Evolutionary conservation across 2,888 invertebrate species (phyloP).

Genomic region (Sesamia inferens): DNA sequence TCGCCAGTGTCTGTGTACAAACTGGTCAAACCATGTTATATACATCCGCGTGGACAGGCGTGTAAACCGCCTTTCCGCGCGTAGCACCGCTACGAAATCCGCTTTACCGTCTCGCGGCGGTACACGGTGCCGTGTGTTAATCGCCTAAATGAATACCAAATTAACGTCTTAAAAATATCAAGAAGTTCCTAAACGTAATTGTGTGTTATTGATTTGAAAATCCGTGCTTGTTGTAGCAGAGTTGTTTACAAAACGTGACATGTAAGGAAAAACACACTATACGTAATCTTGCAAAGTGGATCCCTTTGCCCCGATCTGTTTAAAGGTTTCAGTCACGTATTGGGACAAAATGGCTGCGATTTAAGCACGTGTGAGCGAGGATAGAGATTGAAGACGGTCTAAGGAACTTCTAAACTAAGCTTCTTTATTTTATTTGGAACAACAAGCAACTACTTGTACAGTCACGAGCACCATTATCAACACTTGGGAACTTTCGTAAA

Average conservation of each 20-base stretch:
- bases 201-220: background rate
- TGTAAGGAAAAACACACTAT: background rate
- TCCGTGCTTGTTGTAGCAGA: too few species aligned
- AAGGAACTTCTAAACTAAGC: background rate
- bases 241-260: slow-evolving; percentile 11
- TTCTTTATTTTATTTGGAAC: background rate
- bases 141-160: too few species aligned
- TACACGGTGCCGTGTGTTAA: too few species aligned
- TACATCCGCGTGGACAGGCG: too few species aligned
- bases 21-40: too few species aligned
- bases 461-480: too few species aligned
- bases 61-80: too few species aligned
- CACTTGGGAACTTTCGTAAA: too few species aligned
- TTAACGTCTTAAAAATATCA: background rate
- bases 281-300: slow-evolving; percentile 29
- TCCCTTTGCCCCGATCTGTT: slow-evolving; percentile 5
- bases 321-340: slow-evolving; percentile 38
- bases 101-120: too few species aligned
- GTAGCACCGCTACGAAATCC: too few species aligned
- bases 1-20: too few species aligned
- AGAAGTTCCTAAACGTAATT: background rate
- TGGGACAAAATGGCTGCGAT: slow-evolving; percentile 12
- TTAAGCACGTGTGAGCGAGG: background rate
- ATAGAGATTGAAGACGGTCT: background rate
- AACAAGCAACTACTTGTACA: background rate